Base-by-base conservation (phyloP, 1,140 invertebrate species). In the Penaeus vannamei region DNA sequence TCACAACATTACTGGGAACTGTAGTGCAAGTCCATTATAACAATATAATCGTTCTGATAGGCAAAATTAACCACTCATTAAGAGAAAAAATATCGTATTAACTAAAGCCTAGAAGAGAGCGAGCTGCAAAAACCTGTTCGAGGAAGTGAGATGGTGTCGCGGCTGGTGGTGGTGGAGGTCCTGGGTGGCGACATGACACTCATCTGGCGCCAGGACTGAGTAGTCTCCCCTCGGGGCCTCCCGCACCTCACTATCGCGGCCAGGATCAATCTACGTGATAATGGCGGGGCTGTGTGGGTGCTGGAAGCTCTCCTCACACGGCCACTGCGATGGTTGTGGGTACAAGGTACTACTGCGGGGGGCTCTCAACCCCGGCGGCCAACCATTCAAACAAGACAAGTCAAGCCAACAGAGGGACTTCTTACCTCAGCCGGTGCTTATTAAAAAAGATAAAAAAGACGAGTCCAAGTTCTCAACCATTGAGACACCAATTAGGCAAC, bases 211-310 rank as follows among this genome's bases (percentile, higher is more conserved):
- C 72, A 36, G n/a, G 22, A 36, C 29, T 36, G 72, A 76, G 19
- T 29, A 29, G 29, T 19, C 42, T 32, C 29, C 72, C 72, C 72
- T 29, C 72, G 10, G 23, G 72, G 72, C 42, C 42, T 29, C 29
- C 72, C 72, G 29, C 72, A 29, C 29, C 72, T 76, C 29, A 76
- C 72, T 76, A 46, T 29, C 29, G 81, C 46, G 32, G 26, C 53
- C 61, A 22, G 29, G 46, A 72, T 61, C 62, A 42, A 46, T 23
- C n/a, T n/a, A 42, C 22, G n/a, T 36, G 29, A 77, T 81, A 53
- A 91, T 91, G 91, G 91, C 91, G 23, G 91, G 91, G 32, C 85
- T 91, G 77, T 91, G 91, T 84, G 89, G 91, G 20, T 91, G 91
- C 77, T 91, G 91, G 91, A 87, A 91, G 86, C 46, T 89, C 29